These are phyloP conservation scores for Stegana nigrithorax DNA, from an alignment of 2,888 invertebrate species.

Conservation along the genomic window DNA sequence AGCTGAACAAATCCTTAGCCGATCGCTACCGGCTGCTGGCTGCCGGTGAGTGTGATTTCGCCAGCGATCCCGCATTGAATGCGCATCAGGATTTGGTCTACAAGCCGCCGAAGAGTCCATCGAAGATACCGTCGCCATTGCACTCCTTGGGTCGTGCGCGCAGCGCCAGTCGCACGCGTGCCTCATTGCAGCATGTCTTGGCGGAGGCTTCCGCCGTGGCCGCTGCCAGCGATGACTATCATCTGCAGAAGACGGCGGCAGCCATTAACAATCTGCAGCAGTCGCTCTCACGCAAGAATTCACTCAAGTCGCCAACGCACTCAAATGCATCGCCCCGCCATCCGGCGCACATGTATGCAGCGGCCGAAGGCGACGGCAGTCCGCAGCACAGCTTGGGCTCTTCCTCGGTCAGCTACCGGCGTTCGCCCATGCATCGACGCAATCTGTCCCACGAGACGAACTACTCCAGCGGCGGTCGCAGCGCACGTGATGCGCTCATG, in stretches of 20 bases:
- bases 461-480: constrained; percentile 1
- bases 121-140: constrained; percentile 84
- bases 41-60: constrained; percentile 65
- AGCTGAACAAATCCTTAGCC: constrained; percentile 56
- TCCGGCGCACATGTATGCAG: constrained; percentile 47
- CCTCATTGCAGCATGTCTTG: constrained; percentile 54
- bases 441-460: constrained; percentile 37
- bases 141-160: constrained; percentile 73
- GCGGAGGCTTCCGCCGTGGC: constrained; percentile 31
- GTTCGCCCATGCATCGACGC: constrained; percentile 54
- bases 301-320: constrained; percentile 63
- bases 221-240: constrained; percentile 70
- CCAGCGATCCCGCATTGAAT: constrained; percentile 65
- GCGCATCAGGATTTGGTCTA: constrained; percentile 43
- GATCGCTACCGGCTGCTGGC: constrained; percentile 62
- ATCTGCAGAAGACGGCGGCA: constrained; percentile 71
- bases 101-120: constrained; percentile 71
- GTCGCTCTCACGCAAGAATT: constrained; percentile 65
- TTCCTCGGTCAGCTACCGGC: constrained; percentile 36
- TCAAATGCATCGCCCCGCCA: constrained; percentile 50
- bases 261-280: constrained; percentile 64
- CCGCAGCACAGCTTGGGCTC: constrained; percentile 63
- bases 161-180: constrained; percentile 68
- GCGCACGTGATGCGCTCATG: constrained; percentile 50
- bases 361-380: constrained; percentile 60